These are phyloP conservation scores for Macheiramphus alcinus DNA, from an alignment of 2,113 vertebrate species.

Conservation along the genomic window DNA sequence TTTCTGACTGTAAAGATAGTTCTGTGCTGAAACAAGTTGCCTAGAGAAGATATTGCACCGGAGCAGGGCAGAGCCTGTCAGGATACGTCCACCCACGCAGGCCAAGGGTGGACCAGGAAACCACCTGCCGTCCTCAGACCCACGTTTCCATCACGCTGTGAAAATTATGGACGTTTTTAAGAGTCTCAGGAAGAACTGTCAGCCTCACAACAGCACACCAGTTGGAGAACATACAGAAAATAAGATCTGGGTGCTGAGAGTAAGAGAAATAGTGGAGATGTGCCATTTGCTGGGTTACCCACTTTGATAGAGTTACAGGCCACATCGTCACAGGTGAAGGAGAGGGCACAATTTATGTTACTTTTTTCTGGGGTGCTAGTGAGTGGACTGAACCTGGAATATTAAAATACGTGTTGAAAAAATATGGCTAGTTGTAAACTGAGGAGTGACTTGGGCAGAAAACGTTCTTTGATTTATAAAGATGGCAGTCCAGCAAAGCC, in stretches of 20 bases:
- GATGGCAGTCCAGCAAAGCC: neutral
- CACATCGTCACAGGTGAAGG: neutral
- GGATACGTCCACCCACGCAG: neutral
- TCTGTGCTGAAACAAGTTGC: neutral
- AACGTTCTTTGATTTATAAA: neutral
- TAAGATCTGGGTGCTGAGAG: neutral
- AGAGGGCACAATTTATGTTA: neutral
- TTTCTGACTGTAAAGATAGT: neutral
- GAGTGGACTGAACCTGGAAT: neutral
- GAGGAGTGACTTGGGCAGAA: neutral
- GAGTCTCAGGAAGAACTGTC: neutral
- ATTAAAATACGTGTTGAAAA: neutral
- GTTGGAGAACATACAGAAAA: neutral
- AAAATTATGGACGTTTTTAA: neutral
- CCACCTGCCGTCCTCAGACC: neutral
- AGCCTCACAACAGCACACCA: neutral
- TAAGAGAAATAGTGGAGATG: neutral
- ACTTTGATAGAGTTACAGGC: neutral
- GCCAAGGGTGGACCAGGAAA: neutral
- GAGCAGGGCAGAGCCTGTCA: neutral
- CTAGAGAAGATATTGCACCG: neutral
- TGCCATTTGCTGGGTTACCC: neutral
- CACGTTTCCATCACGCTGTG: neutral
- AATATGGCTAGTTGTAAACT: neutral
- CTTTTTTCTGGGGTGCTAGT: neutral